Evolutionary conservation across 2,113 vertebrate genomes (phyloP).

Genomic region (Willisornis vidua): DNA sequence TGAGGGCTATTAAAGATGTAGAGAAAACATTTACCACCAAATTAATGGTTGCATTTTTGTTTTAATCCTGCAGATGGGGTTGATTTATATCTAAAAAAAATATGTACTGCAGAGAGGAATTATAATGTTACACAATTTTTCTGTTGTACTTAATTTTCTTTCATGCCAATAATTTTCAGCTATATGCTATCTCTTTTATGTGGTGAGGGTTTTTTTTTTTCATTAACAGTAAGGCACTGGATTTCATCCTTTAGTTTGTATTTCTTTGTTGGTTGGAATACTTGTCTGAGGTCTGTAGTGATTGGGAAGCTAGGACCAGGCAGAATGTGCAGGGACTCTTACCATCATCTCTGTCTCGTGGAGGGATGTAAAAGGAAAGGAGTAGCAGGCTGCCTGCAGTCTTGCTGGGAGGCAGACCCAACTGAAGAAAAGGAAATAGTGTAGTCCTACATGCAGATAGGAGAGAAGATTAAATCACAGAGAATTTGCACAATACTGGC

Average conservation of each 20-base stretch:
- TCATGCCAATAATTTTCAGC: neutral
- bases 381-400: neutral
- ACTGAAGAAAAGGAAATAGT: neutral
- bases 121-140: neutral
- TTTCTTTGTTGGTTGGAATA: neutral
- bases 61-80: conserved; percentile 44
- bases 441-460: neutral
- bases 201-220: neutral
- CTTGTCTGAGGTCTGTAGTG: neutral
- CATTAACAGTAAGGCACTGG: neutral
- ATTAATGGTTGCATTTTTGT: conserved; percentile 55
- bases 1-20: conserved; percentile 23
- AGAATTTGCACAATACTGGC: neutral
- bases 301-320: neutral
- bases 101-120: neutral
- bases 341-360: rapidly evolving
- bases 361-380: neutral
- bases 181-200: neutral
- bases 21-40: conserved; percentile 52
- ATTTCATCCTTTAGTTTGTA: neutral
- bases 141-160: conserved; percentile 7
- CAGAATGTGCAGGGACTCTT: neutral
- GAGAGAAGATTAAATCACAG: conserved; percentile 24
- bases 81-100: conserved; percentile 54
- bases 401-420: neutral